Base-by-base conservation (phyloP, 2,113 vertebrate genomes). In the Peromyscus maniculatus region DNA sequence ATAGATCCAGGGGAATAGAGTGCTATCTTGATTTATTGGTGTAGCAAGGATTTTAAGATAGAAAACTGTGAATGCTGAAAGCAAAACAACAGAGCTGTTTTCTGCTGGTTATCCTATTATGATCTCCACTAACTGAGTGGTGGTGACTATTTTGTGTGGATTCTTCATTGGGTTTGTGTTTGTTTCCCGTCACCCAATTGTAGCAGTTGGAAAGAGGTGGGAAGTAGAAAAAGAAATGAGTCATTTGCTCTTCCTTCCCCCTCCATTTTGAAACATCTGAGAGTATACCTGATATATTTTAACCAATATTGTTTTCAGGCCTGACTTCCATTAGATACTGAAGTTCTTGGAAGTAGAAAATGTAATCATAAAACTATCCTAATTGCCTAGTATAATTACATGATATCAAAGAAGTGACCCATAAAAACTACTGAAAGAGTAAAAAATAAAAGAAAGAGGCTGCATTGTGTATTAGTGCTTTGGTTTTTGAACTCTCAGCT, bases 81-180 rank as follows among this genome's bases (percentile, higher is more conserved):
- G 36, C 15, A 77, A 80, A 62, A 89, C 26, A 92, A 71, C 84
- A 75, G 66, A 87, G 57, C 77, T 49, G 17, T 77, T 75, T 55
- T 39, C n/a, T 84, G 71, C 7, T 86, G 82, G 75, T 77, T 89
- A 19, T 22, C 55, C 2, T 91, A 5, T 69, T 89, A 59, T 46
- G 11, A 19, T 89, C 93, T 94, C 39, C 89, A 77, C 92, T 74
- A 96, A 94, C 74, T 87, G 9, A 74, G 31, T 78, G 69, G 9
- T 83, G 5, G 19, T 92, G 16, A 66, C 11, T 82, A n/a, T 94
- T 92, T 94, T 80, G 28, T 67, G 28, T 71, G 36, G 12, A 72
- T 62, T 84, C 78, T 90, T 95, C 80, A 59, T 26, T 59, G 7
- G 7, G 2, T 77, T 36, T 86, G 7, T 55, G 1, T 66, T 36